Base-by-base conservation (phyloP, 1,140 invertebrate species). In the Colletes gigas region DNA sequence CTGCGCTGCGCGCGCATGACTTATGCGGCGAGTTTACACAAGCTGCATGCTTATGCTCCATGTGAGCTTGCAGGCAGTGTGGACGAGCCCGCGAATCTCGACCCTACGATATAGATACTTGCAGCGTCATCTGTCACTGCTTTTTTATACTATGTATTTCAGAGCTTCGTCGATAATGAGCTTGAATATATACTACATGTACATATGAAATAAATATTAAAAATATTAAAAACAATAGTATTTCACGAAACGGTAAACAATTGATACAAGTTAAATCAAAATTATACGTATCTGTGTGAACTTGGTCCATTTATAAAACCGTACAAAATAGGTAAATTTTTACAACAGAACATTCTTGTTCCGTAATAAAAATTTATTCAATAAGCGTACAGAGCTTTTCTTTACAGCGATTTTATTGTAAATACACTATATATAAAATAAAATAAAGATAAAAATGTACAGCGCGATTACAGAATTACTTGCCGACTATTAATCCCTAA, bases 361-460 rank as follows among this genome's bases (percentile, higher is more conserved):
- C 15, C 30, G 30, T 54, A 63, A 55, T 65, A 72, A 73, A 79
- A 79, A 12, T 79, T 79, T 73, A 79, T 79, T 73, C 4, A 50
- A 57, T 57, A 73, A 66, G 74, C 74, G 74, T 78, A 78, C 76
- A 71, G 70, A 71, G 57, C 50, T 73, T 63, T 44, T 80, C 65
- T 73, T 55, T 57, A 57, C 71, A 83, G 41, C 73, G 70, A 70
- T 78, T 83, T 85, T 86, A 85, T 85, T 86, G 71, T 80, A 85
- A 85, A 86, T 86, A 68, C 62, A 60, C 52, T 86, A 73, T 74
- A 80, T 77, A 86, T 86, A 86, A 86, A 86, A 86, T 77, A 86
- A 82, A 86, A 63, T 54, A 74, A 76, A 69, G 39, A 76, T 81
- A 44, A 83, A 19, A 57, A 79, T 63, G 73, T 83, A 55, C 59